Evolutionary conservation across 2,113 vertebrate genomes (phyloP), one percentile per base, ranked within the genome.

Genomic region (Muscicapa adusta): DNA sequence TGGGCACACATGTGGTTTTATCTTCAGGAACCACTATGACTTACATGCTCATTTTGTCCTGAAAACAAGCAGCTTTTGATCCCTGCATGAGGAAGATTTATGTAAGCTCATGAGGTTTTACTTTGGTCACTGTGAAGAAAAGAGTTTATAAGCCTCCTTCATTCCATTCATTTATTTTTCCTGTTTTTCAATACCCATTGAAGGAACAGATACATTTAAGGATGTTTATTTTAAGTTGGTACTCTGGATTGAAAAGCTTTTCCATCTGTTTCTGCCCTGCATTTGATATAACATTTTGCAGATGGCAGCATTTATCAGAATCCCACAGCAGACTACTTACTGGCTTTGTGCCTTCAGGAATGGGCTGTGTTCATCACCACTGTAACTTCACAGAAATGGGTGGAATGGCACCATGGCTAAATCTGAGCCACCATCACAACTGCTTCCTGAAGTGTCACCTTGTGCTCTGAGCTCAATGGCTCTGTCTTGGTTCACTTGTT

Each of bases 141-240:
- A 79, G 36, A 63, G 83, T 84, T 63, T 82, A 34, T 94, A 91
- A 96, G 45, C 61, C 83, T 85, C 45, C 58, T 29, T 78, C 61
- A 70, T 92, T 93, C 89, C 20, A 93, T 96, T 90, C 76, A 86
- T 91, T 96, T 93, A 87, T 71, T 95, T 94, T 94, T 79, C 72
- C 78, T 86, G 58, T 82, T 91, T 83, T 79, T 89, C 77, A 94
- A 73, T 94, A 91, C 47, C 54, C 42, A 0, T 81, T 82, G 89
- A 93, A 87, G 50, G 82, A 96, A 95, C 88, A 91, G 89, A 94
- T 80, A 88, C 72, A 82, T 84, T 89, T 93, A 85, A 92, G 84
- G 80, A 86, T 96, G 92, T 96, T 96, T 96, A 90, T 96, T 97
- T 95, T 95, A 96, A 93, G 68, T 95, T 91, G 91, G 53, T 95